Conservation (phyloP, 1,140 invertebrate species). For the Drosophila nigrodunni region DNA sequence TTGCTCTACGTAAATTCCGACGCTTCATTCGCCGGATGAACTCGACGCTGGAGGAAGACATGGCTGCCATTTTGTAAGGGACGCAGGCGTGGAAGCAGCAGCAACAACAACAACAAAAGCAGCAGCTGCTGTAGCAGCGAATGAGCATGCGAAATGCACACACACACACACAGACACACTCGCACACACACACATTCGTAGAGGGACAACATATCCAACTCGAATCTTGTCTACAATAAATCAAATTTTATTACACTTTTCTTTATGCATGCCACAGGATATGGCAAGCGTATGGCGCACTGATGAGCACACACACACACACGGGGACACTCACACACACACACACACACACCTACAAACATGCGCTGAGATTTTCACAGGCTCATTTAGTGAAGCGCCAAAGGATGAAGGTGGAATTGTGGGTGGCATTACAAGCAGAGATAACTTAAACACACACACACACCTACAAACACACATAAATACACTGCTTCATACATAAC, state of each 20-base stretch:
- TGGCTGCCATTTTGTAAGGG: constrained; percentile 39
- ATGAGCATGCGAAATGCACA: constrained; percentile 71
- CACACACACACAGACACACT: constrained; percentile 18
- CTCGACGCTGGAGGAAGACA: constrained; percentile 47
- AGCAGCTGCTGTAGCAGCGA: constrained; percentile 61
- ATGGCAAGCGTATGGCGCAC: constrained; percentile 80
- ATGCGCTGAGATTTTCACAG: constrained; percentile 69
- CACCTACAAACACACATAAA: not conserved
- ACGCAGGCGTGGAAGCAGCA: constrained; percentile 75
- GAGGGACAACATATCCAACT: constrained; percentile 74
- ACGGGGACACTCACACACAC: constrained; percentile 9
- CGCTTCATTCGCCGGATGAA: constrained; percentile 74
- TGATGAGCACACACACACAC: constrained; percentile 72
- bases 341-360: constrained; percentile 23
- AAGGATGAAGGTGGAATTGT: not conserved
- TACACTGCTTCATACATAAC: not conserved
- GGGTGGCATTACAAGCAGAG: constrained; percentile 34
- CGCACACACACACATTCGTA: constrained; percentile 13
- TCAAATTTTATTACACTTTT: constrained; percentile 85
- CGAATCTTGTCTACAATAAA: constrained; percentile 84
- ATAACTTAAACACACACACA: constrained; percentile 2
- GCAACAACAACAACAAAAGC: constrained; percentile 5
- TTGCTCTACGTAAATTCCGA: constrained; percentile 56
- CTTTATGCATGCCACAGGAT: constrained; percentile 84
- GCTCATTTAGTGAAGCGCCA: constrained; percentile 51